Percentiles rank a stretch among this genome's conserved stretches.
phyloP scores from a whole-genome alignment of 2,888 invertebrate genomes.

The Hypsopygia costalis region DNA sequence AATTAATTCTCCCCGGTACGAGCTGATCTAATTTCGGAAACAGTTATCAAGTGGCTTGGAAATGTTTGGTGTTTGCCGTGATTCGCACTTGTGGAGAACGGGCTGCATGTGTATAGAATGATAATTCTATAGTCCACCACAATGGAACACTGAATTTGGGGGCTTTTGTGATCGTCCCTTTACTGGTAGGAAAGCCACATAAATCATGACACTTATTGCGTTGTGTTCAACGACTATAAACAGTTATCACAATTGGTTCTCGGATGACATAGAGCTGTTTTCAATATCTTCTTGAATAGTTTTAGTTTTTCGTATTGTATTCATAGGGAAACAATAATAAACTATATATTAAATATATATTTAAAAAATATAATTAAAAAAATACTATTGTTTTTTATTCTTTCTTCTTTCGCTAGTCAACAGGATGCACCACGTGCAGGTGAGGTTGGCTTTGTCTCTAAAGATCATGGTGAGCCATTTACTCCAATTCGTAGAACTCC shows the following conservation, averaged over 20 bases:
- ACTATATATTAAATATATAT: too few relatives aligned
- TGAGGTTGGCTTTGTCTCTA: too few relatives aligned
- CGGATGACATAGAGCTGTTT: too few relatives aligned
- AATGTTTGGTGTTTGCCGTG: constrained; percentile 24
- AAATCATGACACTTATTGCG: constrained; percentile 4
- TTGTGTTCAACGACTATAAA: background rate
- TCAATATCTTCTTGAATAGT: too few relatives aligned
- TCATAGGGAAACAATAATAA: too few relatives aligned
- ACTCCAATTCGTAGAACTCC: too few relatives aligned
- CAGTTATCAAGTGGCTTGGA: constrained; percentile 44
- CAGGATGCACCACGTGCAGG: too few relatives aligned
- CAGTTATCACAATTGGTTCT: background rate
- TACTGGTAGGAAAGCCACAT: constrained; percentile 2
- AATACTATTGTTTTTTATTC: too few relatives aligned
- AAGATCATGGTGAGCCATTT: too few relatives aligned
- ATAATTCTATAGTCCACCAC: constrained; percentile 14
- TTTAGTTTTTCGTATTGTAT: too few relatives aligned
- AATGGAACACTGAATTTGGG: constrained; percentile 12
- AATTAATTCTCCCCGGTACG: constrained; percentile 52
- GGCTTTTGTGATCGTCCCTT: constrained; percentile 10
- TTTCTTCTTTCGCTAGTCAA: too few relatives aligned
- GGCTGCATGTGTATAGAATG: constrained; percentile 11
- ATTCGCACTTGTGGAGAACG: constrained; percentile 1
- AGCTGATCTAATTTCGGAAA: constrained; percentile 48
- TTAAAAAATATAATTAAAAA: too few relatives aligned